These are phyloP conservation scores for Spodoptera picta DNA, from an alignment of 2,888 invertebrate species.

Conservation along the genomic window DNA sequence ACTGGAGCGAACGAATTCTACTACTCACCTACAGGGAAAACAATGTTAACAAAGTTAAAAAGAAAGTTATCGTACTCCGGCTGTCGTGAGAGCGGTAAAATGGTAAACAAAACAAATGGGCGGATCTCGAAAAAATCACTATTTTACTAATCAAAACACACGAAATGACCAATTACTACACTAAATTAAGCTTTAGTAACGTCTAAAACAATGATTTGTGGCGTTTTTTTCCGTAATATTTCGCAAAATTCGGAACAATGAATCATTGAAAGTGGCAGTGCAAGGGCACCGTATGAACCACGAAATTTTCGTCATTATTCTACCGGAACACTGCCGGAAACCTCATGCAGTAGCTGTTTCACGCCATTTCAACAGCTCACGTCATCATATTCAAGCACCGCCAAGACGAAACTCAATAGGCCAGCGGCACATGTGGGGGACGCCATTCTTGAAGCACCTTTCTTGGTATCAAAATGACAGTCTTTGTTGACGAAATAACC, in stretches of 20 bases:
- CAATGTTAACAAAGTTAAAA: slow-evolving; percentile 51
- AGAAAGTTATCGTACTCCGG: slow-evolving; percentile 39
- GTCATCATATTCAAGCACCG: slow-evolving; percentile 79
- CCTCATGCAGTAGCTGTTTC: slow-evolving; percentile 68
- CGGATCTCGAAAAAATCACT: slow-evolving; percentile 61
- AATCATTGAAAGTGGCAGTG: slow-evolving; percentile 81
- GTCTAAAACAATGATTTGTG: slow-evolving; percentile 45
- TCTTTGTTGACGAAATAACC: slow-evolving; percentile 84
- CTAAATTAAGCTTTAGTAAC: slow-evolving; percentile 30
- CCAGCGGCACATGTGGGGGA: slow-evolving; percentile 91
- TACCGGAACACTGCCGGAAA: slow-evolving; percentile 65
- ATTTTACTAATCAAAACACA: slow-evolving; percentile 47
- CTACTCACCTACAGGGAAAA: slow-evolving; percentile 36
- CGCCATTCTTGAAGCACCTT: slow-evolving; percentile 92
- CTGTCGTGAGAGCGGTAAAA: slow-evolving; percentile 67
- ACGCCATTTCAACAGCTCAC: slow-evolving; percentile 74
- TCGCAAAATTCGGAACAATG: slow-evolving; percentile 81
- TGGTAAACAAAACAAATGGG: slow-evolving; percentile 84
- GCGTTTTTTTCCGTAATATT: slow-evolving; percentile 69
- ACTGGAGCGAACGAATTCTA: slow-evolving; percentile 15
- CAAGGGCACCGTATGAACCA: slow-evolving; percentile 71
- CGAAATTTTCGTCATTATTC: slow-evolving; percentile 63
- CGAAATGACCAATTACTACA: slow-evolving; percentile 41
- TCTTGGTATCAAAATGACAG: slow-evolving; percentile 90
- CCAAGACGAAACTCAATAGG: slow-evolving; percentile 81